Evolutionary conservation across 2,797 vertebrate species (phyloP), one percentile per base, ranked within the genome.

Genomic region (Hoplostethus atlanticus): DNA sequence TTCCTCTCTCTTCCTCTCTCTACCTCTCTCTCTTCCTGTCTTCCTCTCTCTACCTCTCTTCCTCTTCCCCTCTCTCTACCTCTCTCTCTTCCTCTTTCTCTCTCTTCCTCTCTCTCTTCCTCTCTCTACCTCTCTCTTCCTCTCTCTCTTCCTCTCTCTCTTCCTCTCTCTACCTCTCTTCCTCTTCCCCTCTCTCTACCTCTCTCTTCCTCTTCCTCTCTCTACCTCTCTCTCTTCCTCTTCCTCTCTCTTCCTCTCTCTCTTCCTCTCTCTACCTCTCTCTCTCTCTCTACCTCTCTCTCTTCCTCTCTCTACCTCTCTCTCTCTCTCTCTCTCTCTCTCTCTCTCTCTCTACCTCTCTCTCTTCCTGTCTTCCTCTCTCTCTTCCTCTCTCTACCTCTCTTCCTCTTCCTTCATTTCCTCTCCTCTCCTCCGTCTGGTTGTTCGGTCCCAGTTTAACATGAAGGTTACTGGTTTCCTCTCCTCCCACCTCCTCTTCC

Each of bases 371-470:
- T 52, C n/a, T 9, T 44, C 68, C 78, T 75, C 66, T n/a, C 21
- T 21, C 21, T 21, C 21, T 21, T 21, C n/a, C 40, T 72, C 30
- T 58, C 54, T 73, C 69, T 36, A 46, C 16, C 68, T 71, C 21
- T 67, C 56, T 56, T 51, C 1, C 5, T 38, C 31, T 62, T 48
- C 59, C 0, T 69, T 21, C 21, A 21, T 21, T 21, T 21, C 21
- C 65, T 65, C 56, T 21, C 21, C 65, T 65, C 56, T 59, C 42
- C 63, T 13, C 1, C 21, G 17, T 28, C 10, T 28, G 11, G 25
- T 83, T 68, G 54, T 58, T 77, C 47, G 75, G 77, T 66, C 53
- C 67, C 36, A 54, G 15, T 46, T 70, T 76, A 65, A 76, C 73
- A 69, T 51, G 60, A 69, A 69, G 44, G 71, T 60, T 60, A 34